Percentiles rank a stretch among this genome's conserved stretches.
Evolutionary conservation across 2,113 vertebrate species (phyloP).

Genomic region (Megaceryle maxima): DNA sequence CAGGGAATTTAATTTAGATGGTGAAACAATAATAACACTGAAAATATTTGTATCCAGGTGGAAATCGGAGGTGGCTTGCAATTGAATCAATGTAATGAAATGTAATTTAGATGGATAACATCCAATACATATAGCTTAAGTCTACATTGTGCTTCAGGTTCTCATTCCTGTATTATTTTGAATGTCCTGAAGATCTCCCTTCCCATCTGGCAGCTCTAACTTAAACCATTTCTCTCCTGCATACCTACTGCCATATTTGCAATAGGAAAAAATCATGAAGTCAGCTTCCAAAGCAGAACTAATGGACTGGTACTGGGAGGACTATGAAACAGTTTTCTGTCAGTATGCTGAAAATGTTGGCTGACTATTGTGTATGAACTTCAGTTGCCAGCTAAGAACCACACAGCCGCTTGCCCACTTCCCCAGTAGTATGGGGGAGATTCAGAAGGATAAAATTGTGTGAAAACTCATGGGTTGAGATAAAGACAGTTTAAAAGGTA

Average conservation of each 20-base stretch:
- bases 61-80: not conserved
- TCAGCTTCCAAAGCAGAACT: not conserved
- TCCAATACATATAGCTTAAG: not conserved
- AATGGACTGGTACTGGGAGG: not conserved
- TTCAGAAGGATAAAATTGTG: not conserved
- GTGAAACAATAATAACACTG: constrained; percentile 19
- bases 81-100: constrained; percentile 20
- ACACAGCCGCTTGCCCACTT: fast-evolving
- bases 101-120: not conserved
- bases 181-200: not conserved
- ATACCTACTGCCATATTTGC: not conserved
- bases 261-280: not conserved
- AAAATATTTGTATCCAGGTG: constrained; percentile 41
- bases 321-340: not conserved
- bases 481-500: too few species aligned
- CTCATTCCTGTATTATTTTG: not conserved
- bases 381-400: not conserved
- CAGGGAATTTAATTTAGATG: constrained; percentile 22
- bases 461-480: too few species aligned
- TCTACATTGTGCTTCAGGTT: not conserved
- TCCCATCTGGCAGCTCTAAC: not conserved
- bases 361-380: not conserved
- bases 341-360: not conserved
- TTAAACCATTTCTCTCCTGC: not conserved
- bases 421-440: not conserved